Evolutionary conservation across 2,797 vertebrate species (phyloP).

Genomic region (Scleropages formosus): DNA sequence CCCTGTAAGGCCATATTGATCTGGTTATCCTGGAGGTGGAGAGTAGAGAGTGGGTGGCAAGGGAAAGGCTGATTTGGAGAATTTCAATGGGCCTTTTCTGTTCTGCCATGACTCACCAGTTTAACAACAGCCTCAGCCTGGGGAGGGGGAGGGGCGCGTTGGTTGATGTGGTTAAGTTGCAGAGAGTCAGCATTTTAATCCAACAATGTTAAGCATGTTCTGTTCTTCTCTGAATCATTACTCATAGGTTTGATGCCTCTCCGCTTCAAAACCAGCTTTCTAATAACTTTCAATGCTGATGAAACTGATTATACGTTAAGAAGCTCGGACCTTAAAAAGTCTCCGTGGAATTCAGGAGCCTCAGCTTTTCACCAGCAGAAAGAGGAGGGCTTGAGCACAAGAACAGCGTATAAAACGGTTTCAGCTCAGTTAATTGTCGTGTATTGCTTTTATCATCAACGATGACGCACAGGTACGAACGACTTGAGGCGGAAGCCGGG

Average conservation of each 20-base stretch:
- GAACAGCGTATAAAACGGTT: constrained; percentile 11
- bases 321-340: constrained; percentile 19
- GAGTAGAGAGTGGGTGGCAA: constrained; percentile 19
- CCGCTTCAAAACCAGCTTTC: constrained; percentile 8
- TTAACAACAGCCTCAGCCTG: constrained; percentile 55
- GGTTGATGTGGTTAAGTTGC: constrained; percentile 68
- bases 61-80: constrained; percentile 18
- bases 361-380: background rate
- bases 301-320: background rate
- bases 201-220: constrained; percentile 43
- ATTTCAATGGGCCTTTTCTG: constrained; percentile 68
- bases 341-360: background rate
- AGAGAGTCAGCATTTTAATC: constrained; percentile 57
- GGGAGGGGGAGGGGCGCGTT: constrained; percentile 51
- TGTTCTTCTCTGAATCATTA: constrained; percentile 51
- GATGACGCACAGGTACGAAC: too few species aligned
- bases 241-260: constrained; percentile 1
- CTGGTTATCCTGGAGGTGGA: constrained; percentile 27
- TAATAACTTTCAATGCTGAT: background rate
- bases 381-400: background rate
- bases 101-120: constrained; percentile 67
- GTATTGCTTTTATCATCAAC: too few species aligned
- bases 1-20: background rate
- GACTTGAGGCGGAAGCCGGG: too few species aligned
- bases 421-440: too few species aligned